Conservation (phyloP, 2,113 vertebrate genomes). For the Sciurus niger region DNA sequence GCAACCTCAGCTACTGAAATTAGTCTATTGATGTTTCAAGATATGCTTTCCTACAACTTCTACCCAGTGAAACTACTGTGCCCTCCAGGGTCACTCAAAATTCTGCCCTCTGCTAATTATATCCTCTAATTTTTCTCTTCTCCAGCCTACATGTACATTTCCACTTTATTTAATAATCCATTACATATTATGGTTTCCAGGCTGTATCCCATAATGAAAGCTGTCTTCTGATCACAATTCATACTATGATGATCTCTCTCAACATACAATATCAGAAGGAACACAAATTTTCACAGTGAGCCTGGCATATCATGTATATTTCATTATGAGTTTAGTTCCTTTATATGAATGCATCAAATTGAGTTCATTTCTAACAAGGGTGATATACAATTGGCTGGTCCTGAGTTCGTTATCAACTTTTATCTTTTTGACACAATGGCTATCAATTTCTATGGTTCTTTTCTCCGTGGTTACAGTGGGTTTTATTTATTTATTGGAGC, state of each 20-base stretch:
- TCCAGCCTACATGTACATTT: not conserved
- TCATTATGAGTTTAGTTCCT: not conserved
- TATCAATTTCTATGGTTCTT: not conserved
- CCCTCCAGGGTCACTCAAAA: not conserved
- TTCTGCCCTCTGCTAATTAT: not conserved
- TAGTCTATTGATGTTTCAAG: not conserved
- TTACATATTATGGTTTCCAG: not conserved
- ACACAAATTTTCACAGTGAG: not conserved
- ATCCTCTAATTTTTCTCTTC: not conserved
- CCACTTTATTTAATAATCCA: conserved; percentile 5
- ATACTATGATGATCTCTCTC: not conserved
- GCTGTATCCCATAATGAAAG: not conserved
- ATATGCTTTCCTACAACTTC: not conserved
- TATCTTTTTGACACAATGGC: not conserved
- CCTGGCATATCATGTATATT: not conserved
- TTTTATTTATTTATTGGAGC: conserved; percentile 7
- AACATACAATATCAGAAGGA: not conserved
- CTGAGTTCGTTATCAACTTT: not conserved
- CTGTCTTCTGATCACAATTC: not conserved
- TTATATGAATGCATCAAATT: not conserved
- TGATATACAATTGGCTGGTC: not conserved
- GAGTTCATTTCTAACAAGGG: not conserved
- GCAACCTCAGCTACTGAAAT: not conserved
- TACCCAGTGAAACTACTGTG: not conserved
- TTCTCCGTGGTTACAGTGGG: not conserved